Conservation (phyloP, 2,888 invertebrate species). For the Parascotia fuliginaria region DNA sequence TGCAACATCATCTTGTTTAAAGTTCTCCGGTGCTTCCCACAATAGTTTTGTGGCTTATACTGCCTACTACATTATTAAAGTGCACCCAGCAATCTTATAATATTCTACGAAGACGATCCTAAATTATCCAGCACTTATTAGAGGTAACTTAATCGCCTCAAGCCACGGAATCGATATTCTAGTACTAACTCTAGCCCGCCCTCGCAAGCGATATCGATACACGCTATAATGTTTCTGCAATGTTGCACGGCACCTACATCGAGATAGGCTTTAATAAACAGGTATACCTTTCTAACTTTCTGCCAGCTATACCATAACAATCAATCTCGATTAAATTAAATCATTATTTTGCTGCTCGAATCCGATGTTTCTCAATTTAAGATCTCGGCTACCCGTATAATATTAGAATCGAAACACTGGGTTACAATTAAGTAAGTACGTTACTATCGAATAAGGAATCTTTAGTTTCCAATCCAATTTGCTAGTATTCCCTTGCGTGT, state of each 20-base stretch:
- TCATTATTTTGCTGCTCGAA: conserved; percentile 37
- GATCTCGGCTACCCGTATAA: conserved; percentile 15
- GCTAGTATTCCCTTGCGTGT: conserved; percentile 78
- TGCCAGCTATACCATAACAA: conserved; percentile 25
- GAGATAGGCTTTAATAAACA: conserved; percentile 57
- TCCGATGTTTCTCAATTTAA: conserved; percentile 37
- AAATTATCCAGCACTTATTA: conserved; percentile 69
- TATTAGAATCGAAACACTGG: conserved; percentile 22
- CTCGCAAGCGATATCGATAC: conserved; percentile 34
- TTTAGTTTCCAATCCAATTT: conserved; percentile 75
- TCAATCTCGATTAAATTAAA: conserved; percentile 38
- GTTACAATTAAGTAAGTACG: conserved; percentile 43
- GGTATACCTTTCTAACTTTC: conserved; percentile 40
- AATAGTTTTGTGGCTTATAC: conserved; percentile 20
- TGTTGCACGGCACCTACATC: conserved; percentile 36
- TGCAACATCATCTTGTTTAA: conserved; percentile 55
- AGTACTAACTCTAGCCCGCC: conserved; percentile 33
- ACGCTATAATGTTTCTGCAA: conserved; percentile 42
- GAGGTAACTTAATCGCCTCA: conserved; percentile 66
- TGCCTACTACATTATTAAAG: conserved; percentile 17
- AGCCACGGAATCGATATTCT: conserved; percentile 56
- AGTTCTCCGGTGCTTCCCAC: conserved; percentile 42
- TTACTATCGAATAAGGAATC: conserved; percentile 60
- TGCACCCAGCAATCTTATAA: conserved; percentile 29
- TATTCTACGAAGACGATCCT: conserved; percentile 54